phyloP scores from a whole-genome alignment of 2,888 invertebrate genomes.

The Gymnocheta viridis region DNA sequence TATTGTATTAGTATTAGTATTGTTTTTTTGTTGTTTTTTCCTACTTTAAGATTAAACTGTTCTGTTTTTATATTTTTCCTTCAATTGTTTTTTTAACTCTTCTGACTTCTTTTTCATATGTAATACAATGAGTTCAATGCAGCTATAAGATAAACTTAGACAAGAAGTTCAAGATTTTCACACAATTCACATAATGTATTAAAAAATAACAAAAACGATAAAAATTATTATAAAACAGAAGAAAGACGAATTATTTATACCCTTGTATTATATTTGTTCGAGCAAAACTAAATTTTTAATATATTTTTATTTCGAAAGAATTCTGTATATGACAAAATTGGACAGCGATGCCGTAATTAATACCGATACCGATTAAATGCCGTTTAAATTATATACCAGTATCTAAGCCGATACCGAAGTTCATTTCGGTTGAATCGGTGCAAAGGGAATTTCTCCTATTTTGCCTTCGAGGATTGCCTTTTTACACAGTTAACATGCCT shows the following conservation, averaged over 20 bases:
- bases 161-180: conserved; percentile 63
- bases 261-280: no score
- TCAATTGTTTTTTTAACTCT: neutral
- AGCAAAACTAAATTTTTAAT: no score
- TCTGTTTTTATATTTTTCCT: neutral
- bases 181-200: conserved; percentile 34
- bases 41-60: neutral
- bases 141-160: conserved; percentile 63
- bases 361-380: no score
- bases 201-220: neutral
- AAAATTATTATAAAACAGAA: neutral
- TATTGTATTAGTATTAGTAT: conserved; percentile 22
- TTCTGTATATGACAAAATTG: no score
- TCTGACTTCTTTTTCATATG: conserved; percentile 23
- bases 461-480: no score
- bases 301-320: no score
- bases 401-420: no score
- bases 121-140: conserved; percentile 48
- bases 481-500: no score
- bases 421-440: no score
- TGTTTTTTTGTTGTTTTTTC: neutral
- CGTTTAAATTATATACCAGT: no score
- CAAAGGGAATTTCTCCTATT: no score
- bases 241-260: neutral
- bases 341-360: no score